phyloP scores from a whole-genome alignment of 2,888 invertebrate species.

The Allolobophora icterica region DNA sequence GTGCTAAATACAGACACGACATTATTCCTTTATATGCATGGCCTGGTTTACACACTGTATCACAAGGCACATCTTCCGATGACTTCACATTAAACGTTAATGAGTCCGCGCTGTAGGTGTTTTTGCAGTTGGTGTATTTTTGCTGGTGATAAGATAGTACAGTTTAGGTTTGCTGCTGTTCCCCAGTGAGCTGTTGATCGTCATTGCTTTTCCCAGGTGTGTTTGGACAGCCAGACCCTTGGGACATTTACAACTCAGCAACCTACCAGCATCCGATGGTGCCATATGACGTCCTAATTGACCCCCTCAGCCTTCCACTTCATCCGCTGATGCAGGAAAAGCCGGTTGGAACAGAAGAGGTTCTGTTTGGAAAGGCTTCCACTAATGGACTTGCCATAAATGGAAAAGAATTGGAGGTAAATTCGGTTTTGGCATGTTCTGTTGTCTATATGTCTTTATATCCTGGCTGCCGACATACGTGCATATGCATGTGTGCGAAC shows the following conservation, averaged over 20 bases:
- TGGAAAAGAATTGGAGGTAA: constrained; percentile 17
- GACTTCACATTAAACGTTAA: too few species aligned
- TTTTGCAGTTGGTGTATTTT: too few species aligned
- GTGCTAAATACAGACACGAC: too few species aligned
- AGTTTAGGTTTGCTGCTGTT: too few species aligned
- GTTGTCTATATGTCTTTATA: background rate
- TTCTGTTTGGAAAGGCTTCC: constrained; percentile 18
- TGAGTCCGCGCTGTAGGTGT: too few species aligned
- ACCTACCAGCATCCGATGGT: constrained; percentile 65
- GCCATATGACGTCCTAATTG: constrained; percentile 65
- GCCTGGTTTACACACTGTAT: too few species aligned
- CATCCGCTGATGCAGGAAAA: constrained; percentile 31
- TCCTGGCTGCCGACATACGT: background rate
- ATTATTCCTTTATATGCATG: too few species aligned
- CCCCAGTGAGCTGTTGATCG: too few species aligned
- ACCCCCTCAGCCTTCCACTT: constrained; percentile 63
- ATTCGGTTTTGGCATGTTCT: background rate
- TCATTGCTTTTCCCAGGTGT: constrained; percentile 55
- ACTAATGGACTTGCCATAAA: background rate
- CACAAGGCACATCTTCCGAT: too few species aligned
- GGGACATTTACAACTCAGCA: constrained; percentile 63
- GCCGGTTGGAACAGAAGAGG: constrained; percentile 1
- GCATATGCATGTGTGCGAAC: background rate
- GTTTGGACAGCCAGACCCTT: constrained; percentile 64
- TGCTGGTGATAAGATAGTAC: too few species aligned